Conservation (phyloP, 2,113 vertebrate genomes). For the Mobula birostris region DNA sequence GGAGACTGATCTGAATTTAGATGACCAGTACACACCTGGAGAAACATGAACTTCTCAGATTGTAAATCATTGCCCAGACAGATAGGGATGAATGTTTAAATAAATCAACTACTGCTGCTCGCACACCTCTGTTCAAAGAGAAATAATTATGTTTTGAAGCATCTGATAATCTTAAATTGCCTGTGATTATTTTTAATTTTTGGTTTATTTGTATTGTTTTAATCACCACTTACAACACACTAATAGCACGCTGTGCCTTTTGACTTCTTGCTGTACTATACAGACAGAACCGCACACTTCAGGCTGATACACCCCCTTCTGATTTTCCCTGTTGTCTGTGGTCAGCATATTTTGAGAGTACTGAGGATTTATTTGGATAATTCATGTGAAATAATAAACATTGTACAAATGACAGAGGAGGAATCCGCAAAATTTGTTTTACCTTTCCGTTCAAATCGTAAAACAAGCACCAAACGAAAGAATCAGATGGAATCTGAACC, state of each 20-base stretch:
- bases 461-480: slow-evolving; percentile 27
- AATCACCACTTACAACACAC: background rate
- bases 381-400: slow-evolving; percentile 35
- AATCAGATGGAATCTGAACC: slow-evolving; percentile 21
- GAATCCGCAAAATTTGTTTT: background rate
- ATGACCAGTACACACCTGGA: background rate
- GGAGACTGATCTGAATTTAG: background rate
- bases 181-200: slow-evolving; percentile 4
- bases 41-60: background rate
- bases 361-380: slow-evolving; percentile 19
- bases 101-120: background rate
- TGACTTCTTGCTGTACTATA: background rate
- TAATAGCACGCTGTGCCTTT: background rate
- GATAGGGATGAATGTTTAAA: background rate
- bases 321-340: background rate
- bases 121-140: background rate
- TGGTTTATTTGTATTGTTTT: background rate
- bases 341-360: background rate
- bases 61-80: background rate
- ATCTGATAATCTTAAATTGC: slow-evolving; percentile 8
- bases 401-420: background rate
- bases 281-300: background rate
- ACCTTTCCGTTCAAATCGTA: background rate
- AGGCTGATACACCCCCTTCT: background rate
- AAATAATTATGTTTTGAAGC: background rate